Evolutionary conservation across 1,140 invertebrate species (phyloP).

Genomic region (Chelonus insularis): DNA sequence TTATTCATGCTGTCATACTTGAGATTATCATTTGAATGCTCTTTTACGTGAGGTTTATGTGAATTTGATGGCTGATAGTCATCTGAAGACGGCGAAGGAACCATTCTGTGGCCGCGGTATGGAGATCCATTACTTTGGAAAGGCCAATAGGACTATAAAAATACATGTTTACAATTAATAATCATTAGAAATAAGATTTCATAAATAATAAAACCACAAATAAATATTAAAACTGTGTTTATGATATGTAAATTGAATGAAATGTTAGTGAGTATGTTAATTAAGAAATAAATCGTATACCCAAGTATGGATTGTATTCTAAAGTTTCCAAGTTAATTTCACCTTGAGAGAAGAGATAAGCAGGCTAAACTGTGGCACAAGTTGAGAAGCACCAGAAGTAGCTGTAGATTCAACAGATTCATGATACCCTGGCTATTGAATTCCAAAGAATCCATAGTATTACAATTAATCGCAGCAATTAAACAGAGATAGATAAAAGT

Average conservation of each 20-base stretch:
- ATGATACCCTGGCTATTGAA: slow-evolving; percentile 45
- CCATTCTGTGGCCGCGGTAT: slow-evolving; percentile 37
- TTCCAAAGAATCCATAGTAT: slow-evolving; percentile 13
- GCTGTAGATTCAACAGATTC: slow-evolving; percentile 58
- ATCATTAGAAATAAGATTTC: not conserved
- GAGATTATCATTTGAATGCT: slow-evolving; percentile 30
- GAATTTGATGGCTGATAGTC: slow-evolving; percentile 20
- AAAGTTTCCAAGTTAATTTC: slow-evolving; percentile 41
- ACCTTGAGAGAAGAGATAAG: slow-evolving; percentile 74
- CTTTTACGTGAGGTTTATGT: slow-evolving; percentile 23
- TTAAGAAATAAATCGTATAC: too few species aligned
- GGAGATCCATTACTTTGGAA: slow-evolving; percentile 45
- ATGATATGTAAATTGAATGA: too few species aligned
- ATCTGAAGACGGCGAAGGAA: slow-evolving; percentile 30
- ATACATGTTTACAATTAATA: too few species aligned
- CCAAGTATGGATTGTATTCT: too few species aligned
- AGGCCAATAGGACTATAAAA: slow-evolving; percentile 56
- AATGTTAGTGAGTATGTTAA: too few species aligned
- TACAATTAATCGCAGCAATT: slow-evolving; percentile 13
- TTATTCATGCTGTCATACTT: slow-evolving; percentile 40
- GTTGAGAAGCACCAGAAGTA: slow-evolving; percentile 65
- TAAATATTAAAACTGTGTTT: too few species aligned
- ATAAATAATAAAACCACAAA: slow-evolving; percentile 21
- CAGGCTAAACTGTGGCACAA: slow-evolving; percentile 70
- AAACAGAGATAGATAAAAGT: slow-evolving; percentile 2